Conservation (phyloP, 2,888 invertebrate species). For the Drosophila rellima region DNA sequence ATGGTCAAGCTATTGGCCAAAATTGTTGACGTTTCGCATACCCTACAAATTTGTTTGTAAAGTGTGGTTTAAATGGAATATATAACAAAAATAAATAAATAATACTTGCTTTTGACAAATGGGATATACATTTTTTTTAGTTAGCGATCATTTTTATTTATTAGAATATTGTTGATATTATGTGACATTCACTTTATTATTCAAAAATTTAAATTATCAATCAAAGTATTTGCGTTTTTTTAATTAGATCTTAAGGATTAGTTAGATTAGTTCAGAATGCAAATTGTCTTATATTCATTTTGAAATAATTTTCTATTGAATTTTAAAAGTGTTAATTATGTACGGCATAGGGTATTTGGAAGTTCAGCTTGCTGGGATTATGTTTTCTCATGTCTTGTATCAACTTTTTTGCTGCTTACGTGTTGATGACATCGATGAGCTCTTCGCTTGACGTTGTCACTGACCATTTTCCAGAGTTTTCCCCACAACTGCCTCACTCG, state of each 20-base stretch:
- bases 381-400: conserved; percentile 38
- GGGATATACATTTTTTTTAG: too few relatives aligned
- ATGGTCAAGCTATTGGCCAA: conserved; percentile 60
- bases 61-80: not conserved
- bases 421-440: conserved; percentile 72
- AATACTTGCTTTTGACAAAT: too few relatives aligned
- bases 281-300: not conserved
- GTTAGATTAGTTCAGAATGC: too few relatives aligned
- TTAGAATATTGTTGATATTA: too few relatives aligned
- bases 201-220: too few relatives aligned
- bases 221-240: too few relatives aligned
- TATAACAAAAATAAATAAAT: too few relatives aligned
- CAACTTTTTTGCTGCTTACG: conserved; percentile 60
- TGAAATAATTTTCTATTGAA: not conserved
- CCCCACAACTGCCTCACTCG: conserved; percentile 13
- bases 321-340: not conserved
- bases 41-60: conserved; percentile 18
- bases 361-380: not conserved
- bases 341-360: conserved; percentile 20
- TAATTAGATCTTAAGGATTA: too few relatives aligned
- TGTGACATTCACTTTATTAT: too few relatives aligned
- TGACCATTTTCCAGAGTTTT: conserved; percentile 52
- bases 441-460: conserved; percentile 61
- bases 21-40: conserved; percentile 57
- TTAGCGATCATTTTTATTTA: too few relatives aligned